Evolutionary conservation across 1,140 invertebrate species (phyloP).

Genomic region (Musca vetustissima): DNA sequence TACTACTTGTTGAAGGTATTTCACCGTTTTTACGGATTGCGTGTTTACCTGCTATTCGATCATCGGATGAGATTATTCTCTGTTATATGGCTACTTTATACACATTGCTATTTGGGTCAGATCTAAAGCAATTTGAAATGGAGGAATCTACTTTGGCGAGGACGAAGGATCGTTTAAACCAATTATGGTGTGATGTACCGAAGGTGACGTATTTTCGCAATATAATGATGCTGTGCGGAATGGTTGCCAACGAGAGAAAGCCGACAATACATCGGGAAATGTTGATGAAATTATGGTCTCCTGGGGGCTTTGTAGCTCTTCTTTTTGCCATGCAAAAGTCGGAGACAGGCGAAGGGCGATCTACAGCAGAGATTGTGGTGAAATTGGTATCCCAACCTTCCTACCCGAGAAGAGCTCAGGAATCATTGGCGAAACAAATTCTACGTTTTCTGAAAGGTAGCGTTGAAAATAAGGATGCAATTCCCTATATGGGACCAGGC

Average conservation of each 20-base stretch:
- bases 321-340: conserved; percentile 32
- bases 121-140: background rate
- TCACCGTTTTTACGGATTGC: conserved; percentile 28
- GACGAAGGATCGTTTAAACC: conserved; percentile 10
- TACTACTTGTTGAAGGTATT: background rate
- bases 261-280: conserved; percentile 41
- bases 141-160: background rate
- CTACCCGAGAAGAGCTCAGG: conserved; percentile 32
- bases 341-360: conserved; percentile 25
- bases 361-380: conserved; percentile 37
- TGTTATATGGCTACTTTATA: conserved; percentile 42
- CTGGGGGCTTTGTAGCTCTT: conserved; percentile 43
- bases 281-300: conserved; percentile 30
- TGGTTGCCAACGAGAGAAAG: conserved; percentile 30
- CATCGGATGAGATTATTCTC: conserved; percentile 41
- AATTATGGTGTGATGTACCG: conserved; percentile 19
- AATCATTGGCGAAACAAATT: conserved; percentile 37
- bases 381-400: conserved; percentile 39
- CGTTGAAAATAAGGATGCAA: conserved; percentile 24
- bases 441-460: conserved; percentile 34
- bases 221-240: conserved; percentile 39
- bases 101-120: conserved; percentile 14
- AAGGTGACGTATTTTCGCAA: conserved; percentile 38
- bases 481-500: conserved; percentile 32
- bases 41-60: conserved; percentile 44